phyloP scores from a whole-genome alignment of 2,797 vertebrate genomes.

The Acanthurus lineatus region DNA sequence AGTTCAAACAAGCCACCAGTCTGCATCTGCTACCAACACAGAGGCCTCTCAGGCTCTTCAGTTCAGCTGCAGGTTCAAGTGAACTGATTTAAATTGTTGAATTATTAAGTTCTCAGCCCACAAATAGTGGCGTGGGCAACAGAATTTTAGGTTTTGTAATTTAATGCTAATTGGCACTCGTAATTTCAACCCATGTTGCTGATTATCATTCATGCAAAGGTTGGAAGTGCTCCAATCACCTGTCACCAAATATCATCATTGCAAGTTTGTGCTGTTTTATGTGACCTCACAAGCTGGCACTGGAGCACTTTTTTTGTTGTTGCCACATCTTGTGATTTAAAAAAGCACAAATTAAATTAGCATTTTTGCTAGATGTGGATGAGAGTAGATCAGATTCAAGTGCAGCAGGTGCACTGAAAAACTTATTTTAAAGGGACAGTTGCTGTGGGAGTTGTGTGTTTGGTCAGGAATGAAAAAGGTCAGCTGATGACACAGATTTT shows the following conservation, averaged over 20 bases:
- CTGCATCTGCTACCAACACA: neutral
- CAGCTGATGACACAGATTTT: neutral
- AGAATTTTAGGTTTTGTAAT: conserved; percentile 4
- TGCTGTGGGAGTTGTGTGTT: neutral
- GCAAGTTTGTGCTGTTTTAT: neutral
- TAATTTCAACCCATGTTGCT: neutral
- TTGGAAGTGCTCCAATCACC: neutral
- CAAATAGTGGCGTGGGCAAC: conserved; percentile 13
- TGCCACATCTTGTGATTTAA: too few species aligned
- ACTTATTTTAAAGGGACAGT: neutral
- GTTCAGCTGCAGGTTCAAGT: conserved; percentile 11
- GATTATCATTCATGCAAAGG: neutral
- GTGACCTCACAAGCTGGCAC: neutral
- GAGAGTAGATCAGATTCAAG: too few species aligned
- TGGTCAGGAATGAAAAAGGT: neutral
- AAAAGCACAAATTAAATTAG: too few species aligned
- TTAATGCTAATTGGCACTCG: neutral
- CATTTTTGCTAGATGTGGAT: neutral
- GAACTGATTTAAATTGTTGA: conserved; percentile 1
- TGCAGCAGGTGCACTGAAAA: neutral
- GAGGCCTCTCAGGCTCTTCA: neutral
- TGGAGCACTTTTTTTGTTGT: too few species aligned
- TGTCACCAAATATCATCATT: neutral
- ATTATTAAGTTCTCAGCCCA: conserved; percentile 30
- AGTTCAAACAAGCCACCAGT: neutral